Evolutionary conservation across 2,888 invertebrate genomes (phyloP), one percentile per base, ranked within the genome.

Genomic region (Mimachlamys varia): DNA sequence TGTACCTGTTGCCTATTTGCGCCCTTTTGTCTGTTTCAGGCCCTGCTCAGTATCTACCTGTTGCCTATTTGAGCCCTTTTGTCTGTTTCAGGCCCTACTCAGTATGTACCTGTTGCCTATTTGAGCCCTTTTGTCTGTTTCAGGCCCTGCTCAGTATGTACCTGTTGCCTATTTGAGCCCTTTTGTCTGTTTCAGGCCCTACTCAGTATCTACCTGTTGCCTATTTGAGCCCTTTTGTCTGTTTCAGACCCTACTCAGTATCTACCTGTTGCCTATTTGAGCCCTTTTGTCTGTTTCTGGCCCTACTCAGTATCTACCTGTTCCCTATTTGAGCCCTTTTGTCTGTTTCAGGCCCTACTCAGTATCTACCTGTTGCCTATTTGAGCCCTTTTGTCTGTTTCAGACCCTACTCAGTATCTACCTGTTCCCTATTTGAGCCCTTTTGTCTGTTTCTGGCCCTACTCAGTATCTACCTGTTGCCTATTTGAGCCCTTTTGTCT

Each of bases 1-100:
- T 98, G 5, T 98, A 98, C 97, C 97, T 99, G 53, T 96, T 98
- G 33, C n/a, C n/a, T n/a, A n/a, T n/a, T n/a, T n/a, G n/a, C n/a
- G n/a, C n/a, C n/a, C n/a, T 19, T 58, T 19, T 58, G 7, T n/a
- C 10, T 49, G n/a, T 91, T 94, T 10, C 94, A 96, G 96, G 96
- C 96, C 19, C 96, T 99, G 87, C 97, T 99, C 37, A 97, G 98
- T 0, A 97, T 98, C 5, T 98, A 98, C 97, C 97, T 99, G 53
- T 96, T 98, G 33, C n/a, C n/a, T n/a, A n/a, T n/a, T n/a, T n/a
- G n/a, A n/a, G n/a, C n/a, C n/a, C n/a, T 19, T 58, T 19, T 58
- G 7, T n/a, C 10, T 49, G n/a, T 91, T 94, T 10, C 94, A 96
- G 96, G 96, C 96, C 19, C 96, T 99, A 87, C 97, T 99, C 37